phyloP scores from a whole-genome alignment of 1,140 invertebrate species.

The Aleiodes sp. region DNA sequence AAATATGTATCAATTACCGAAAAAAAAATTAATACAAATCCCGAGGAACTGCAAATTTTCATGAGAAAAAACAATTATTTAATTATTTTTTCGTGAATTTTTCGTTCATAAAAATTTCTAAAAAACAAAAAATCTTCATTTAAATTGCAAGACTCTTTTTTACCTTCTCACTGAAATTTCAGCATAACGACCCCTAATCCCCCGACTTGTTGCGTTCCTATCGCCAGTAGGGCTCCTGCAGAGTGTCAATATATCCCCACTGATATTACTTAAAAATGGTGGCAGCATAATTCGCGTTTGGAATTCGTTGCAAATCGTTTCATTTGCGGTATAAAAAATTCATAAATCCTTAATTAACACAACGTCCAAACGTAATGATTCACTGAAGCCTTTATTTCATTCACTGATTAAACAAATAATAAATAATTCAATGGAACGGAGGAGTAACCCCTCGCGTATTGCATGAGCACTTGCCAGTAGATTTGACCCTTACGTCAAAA shows the following conservation, averaged over 20 bases:
- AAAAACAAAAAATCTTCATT: no score
- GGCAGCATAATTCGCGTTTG: conserved; percentile 29
- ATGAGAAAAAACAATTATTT: no score
- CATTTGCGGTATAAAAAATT: no score
- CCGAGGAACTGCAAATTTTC: no score
- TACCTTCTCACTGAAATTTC: conserved; percentile 35
- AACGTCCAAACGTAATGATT: not conserved
- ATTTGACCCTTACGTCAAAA: not conserved
- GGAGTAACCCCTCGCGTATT: no score
- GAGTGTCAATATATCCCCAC: conserved; percentile 27
- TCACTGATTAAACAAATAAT: no score
- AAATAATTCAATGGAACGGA: no score
- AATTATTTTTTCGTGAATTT: no score
- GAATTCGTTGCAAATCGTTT: no score
- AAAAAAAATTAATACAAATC: not conserved
- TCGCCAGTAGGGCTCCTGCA: conserved; percentile 22
- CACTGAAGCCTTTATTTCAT: no score
- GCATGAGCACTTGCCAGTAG: no score
- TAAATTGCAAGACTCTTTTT: not conserved
- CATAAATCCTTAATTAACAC: not conserved
- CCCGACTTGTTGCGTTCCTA: conserved; percentile 29
- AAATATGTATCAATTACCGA: not conserved
- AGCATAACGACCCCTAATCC: conserved; percentile 29
- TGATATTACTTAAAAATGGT: conserved; percentile 29
- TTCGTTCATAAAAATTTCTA: no score